Percentiles rank a stretch among this genome's conserved stretches.
These are phyloP conservation scores for Alosa sapidissima DNA, from an alignment of 2,797 vertebrate genomes.

Conservation along the genomic window DNA sequence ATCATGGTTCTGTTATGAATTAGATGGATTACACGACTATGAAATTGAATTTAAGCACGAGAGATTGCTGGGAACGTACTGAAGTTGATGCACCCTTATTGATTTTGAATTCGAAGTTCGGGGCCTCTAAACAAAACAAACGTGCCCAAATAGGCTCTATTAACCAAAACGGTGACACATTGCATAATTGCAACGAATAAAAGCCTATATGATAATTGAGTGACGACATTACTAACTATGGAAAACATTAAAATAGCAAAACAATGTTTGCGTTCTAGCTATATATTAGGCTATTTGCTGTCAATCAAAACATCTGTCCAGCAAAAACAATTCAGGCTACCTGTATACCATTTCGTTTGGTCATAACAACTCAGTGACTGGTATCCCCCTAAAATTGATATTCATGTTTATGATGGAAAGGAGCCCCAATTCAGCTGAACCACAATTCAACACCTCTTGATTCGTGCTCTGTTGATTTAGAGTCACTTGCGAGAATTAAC, in stretches of 20 bases:
- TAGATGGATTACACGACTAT: conserved; percentile 70
- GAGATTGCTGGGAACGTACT: conserved; percentile 67
- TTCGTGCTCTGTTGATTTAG: neutral
- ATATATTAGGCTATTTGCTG: neutral
- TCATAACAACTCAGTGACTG: neutral
- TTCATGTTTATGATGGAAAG: neutral
- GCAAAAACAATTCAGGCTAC: neutral
- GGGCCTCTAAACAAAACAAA: neutral
- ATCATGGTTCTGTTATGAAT: conserved; percentile 74
- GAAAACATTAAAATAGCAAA: neutral
- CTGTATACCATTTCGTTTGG: neutral
- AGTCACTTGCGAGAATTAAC: neutral
- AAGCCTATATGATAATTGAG: neutral
- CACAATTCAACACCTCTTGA: neutral
- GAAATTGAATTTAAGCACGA: conserved; percentile 70
- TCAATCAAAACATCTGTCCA: neutral
- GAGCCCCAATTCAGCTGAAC: neutral
- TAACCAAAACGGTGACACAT: neutral
- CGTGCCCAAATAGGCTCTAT: neutral
- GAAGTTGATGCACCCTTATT: conserved; percentile 66
- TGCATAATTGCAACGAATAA: neutral
- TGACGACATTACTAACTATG: neutral
- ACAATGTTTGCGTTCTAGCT: neutral
- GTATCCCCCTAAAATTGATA: neutral
- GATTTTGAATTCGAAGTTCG: conserved; percentile 65